These are phyloP conservation scores for Trogon melanurus DNA, from an alignment of 2,113 vertebrate species.

Conservation along the genomic window DNA sequence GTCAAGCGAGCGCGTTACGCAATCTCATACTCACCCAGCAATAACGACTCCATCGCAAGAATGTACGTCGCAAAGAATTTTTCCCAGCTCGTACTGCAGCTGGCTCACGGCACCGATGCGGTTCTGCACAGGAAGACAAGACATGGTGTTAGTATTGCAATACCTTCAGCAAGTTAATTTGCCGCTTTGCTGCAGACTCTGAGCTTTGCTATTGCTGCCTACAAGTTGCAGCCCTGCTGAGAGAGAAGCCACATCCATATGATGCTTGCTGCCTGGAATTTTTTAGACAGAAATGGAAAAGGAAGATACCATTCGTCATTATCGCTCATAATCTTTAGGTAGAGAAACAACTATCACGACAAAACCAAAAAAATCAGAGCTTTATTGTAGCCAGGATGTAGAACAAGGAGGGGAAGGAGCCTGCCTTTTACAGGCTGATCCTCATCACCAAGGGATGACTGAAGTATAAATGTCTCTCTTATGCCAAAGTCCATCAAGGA, in stretches of 20 bases:
- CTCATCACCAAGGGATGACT: neutral
- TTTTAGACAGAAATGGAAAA: neutral
- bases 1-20: neutral
- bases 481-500: neutral
- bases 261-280: neutral
- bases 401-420: neutral
- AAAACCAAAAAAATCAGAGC: neutral
- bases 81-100: slow-evolving; percentile 88
- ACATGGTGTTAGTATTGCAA: neutral
- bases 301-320: neutral
- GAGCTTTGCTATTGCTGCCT: neutral
- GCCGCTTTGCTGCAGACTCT: neutral
- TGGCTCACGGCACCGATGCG: slow-evolving; percentile 89
- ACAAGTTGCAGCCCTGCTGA: neutral
- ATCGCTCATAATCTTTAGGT: neutral
- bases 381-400: neutral
- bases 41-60: slow-evolving; percentile 84
- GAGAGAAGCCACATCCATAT: neutral
- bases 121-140: slow-evolving; percentile 74
- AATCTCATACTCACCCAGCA: slow-evolving; percentile 83
- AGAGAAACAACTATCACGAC: neutral
- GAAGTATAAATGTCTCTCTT: neutral
- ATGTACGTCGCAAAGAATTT: slow-evolving; percentile 88
- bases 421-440: neutral
- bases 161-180: neutral